Conservation (phyloP, 2,113 vertebrate genomes). For the Stictonetta naevosa region DNA sequence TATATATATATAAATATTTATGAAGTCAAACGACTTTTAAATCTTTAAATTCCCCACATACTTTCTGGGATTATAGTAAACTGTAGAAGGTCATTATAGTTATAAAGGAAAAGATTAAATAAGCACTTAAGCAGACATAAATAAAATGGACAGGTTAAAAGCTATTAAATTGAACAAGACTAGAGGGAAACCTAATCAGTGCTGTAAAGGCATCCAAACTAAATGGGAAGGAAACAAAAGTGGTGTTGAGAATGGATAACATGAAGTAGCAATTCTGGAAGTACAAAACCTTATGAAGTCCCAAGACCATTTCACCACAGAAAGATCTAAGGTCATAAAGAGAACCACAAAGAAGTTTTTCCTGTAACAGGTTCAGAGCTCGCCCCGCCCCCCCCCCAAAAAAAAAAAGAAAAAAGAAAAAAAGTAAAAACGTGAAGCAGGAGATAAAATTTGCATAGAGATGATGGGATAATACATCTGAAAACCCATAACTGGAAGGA, state of each 20-base stretch:
- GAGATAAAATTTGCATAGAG: background rate
- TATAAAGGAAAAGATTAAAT: constrained; percentile 75
- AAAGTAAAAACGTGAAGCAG: background rate
- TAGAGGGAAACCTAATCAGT: constrained; percentile 48
- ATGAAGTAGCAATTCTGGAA: background rate
- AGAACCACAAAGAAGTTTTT: background rate
- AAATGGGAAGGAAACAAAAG: constrained; percentile 30
- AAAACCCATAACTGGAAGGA: background rate
- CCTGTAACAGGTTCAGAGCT: background rate
- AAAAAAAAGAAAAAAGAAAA: no score
- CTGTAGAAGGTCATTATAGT: constrained; percentile 74
- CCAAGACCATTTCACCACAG: background rate
- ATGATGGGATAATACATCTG: background rate
- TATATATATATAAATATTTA: constrained; percentile 71
- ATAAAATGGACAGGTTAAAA: constrained; percentile 73
- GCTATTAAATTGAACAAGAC: constrained; percentile 62
- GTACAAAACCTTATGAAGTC: background rate
- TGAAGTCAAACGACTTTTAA: constrained; percentile 74
- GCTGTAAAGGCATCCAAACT: constrained; percentile 34
- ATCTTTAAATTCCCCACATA: constrained; percentile 73
- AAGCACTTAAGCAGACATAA: constrained; percentile 73
- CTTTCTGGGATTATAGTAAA: constrained; percentile 74
- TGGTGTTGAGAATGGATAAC: background rate
- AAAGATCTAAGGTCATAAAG: background rate
- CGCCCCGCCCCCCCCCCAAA: accelerated